Evolutionary conservation across 2,113 vertebrate species (phyloP), one percentile per base, ranked within the genome.

Genomic region (Neodontobutis hainanensis): DNA sequence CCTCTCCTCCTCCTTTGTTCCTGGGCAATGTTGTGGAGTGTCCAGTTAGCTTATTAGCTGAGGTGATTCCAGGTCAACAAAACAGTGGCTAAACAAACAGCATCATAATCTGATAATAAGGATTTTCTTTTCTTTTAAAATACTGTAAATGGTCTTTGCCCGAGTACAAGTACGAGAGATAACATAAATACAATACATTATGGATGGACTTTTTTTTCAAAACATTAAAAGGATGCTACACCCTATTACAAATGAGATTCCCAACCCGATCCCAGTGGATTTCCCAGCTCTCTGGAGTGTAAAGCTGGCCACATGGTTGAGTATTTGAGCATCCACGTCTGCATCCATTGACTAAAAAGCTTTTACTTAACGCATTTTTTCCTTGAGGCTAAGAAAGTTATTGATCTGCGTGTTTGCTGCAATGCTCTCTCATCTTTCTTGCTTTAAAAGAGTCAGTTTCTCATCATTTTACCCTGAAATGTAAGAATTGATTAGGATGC

Each of bases 321-420:
- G 36, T 57, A 82, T 69, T 64, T 62, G 15, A 85, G 47, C 68
- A 75, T 77, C 62, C 68, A 47, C 6, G 42, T 72, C 74, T 62
- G 70, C 71, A 79, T 78, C 70, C 69, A 87, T 77, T 66, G 71
- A 84, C 84, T 82, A 81, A 84, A 87, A 84, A 64, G 73, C 80
- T 76, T 84, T 88, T 83, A 83, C 81, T 90, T 82, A 86, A 83
- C 73, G 15, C 79, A 77, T 86, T 83, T 84, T 87, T 84, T 88
- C 77, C 80, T 85, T 35, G 56, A 76, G 66, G 88, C 84, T 83
- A 73, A 87, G 87, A 86, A 90, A 89, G 84, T 86, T 92, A 93
- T 93, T 83, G 90, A 92, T 92, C 89, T 70, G 76, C 81, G 69
- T 85, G 85, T 90, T 90, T 87, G 86, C 77, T 64, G 77, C 67